A percentile compares a stretch with the other conserved stretches of the same genome.
phyloP scores from a whole-genome alignment of 2,797 vertebrate species.

The Lycodopsis pacificus region DNA sequence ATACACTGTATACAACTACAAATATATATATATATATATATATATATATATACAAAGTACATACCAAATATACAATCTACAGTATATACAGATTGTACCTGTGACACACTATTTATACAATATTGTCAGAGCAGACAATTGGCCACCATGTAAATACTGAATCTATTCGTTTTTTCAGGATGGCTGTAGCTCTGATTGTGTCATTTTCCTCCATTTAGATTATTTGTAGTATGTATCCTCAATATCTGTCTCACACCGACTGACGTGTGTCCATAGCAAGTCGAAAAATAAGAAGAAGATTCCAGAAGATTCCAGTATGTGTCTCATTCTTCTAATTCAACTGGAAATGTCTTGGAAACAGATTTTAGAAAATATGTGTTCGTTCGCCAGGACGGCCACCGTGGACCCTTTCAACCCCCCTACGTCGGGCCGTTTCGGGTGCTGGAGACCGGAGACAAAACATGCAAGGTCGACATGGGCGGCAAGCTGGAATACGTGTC shows the following conservation, averaged over 20 bases:
- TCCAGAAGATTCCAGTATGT: neutral
- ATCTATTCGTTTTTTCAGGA: neutral
- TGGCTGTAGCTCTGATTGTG: neutral
- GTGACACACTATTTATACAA: no score
- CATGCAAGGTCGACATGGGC: no score
- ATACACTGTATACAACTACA: neutral
- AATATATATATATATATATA: neutral
- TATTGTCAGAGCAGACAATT: neutral
- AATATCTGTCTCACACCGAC: neutral
- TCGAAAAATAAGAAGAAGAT: no score
- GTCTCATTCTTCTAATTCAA: neutral
- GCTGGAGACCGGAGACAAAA: no score
- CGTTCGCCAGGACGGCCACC: no score
- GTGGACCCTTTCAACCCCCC: no score
- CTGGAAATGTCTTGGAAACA: neutral
- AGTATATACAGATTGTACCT: neutral
- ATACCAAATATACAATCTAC: no score
- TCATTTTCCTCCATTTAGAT: neutral
- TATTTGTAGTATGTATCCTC: no score
- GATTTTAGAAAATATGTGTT: neutral
- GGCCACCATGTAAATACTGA: neutral
- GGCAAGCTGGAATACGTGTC: no score
- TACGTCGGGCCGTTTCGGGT: no score
- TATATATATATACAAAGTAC: no score
- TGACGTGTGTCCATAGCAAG: no score